Evolutionary conservation across 2,888 invertebrate genomes (phyloP).

Genomic region (Branchellion lobata): DNA sequence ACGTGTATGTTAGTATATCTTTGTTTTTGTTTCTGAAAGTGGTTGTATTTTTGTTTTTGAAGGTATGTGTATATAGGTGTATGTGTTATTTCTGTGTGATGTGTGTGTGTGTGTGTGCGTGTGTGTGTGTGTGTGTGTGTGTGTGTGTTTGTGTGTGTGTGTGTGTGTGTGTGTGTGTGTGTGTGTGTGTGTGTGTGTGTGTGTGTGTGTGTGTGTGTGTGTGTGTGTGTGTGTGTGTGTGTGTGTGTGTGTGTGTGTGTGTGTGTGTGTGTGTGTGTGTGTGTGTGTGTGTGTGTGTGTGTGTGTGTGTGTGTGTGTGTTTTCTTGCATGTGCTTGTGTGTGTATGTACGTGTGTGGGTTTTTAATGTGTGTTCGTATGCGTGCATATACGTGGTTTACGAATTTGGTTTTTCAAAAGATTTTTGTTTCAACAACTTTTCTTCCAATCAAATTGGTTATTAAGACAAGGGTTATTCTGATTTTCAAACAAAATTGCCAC

Average conservation of each 20-base stretch:
- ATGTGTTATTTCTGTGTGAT: too few relatives aligned
- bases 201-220: constrained; percentile 42
- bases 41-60: background rate
- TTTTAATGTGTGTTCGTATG: background rate
- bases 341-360: background rate
- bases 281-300: constrained; percentile 32
- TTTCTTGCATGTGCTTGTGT: background rate
- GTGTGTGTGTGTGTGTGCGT: constrained; percentile 13
- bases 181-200: constrained; percentile 35
- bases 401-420: background rate
- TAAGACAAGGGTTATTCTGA: too few relatives aligned
- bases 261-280: constrained; percentile 35
- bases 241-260: constrained; percentile 38
- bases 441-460: too few relatives aligned
- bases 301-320: constrained; percentile 37
- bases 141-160: constrained; percentile 5
- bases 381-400: background rate
- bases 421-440: too few relatives aligned
- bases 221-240: constrained; percentile 40
- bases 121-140: constrained; percentile 20
- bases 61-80: too few relatives aligned
- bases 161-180: background rate
- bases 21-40: background rate
- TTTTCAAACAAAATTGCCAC: too few relatives aligned
- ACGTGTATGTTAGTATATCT: background rate